phyloP scores from a whole-genome alignment of 35 echinoderm and acorn worm species.

The Strongylocentrotus purpuratus region DNA sequence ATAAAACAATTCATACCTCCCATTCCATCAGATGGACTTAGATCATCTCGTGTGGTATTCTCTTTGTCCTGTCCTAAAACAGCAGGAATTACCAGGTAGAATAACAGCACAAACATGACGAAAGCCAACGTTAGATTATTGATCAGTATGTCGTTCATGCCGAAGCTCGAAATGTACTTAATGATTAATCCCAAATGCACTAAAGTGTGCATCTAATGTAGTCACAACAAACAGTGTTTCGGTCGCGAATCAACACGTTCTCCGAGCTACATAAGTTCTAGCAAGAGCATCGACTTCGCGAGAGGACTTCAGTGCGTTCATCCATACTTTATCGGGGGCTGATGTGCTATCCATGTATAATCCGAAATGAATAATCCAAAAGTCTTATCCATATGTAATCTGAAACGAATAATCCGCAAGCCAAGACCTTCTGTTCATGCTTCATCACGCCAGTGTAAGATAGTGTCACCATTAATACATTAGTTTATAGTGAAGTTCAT shows the following conservation, averaged over 20 bases:
- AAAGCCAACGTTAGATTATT: neutral
- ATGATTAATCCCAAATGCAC: too few species aligned
- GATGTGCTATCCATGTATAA: neutral
- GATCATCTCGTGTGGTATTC: neutral
- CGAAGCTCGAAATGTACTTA: neutral
- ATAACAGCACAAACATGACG: neutral
- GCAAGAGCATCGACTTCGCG: neutral
- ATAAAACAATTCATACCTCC: neutral
- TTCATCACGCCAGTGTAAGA: neutral
- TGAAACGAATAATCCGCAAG: neutral
- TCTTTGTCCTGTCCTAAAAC: neutral
- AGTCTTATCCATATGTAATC: neutral
- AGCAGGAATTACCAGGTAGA: neutral
- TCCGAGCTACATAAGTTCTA: neutral
- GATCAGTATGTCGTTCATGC: neutral
- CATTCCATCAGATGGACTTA: neutral
- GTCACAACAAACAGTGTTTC: neutral
- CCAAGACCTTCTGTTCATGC: neutral
- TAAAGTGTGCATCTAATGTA: neutral
- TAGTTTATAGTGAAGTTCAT: neutral
- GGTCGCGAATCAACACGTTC: too few species aligned
- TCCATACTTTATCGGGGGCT: neutral
- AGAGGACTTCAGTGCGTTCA: neutral
- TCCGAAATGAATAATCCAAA: neutral
- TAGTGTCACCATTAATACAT: neutral